Percentiles rank a stretch among this genome's conserved stretches.
These are phyloP conservation scores for Leucozona laternaria DNA, from an alignment of 2,888 invertebrate genomes.

Conservation along the genomic window DNA sequence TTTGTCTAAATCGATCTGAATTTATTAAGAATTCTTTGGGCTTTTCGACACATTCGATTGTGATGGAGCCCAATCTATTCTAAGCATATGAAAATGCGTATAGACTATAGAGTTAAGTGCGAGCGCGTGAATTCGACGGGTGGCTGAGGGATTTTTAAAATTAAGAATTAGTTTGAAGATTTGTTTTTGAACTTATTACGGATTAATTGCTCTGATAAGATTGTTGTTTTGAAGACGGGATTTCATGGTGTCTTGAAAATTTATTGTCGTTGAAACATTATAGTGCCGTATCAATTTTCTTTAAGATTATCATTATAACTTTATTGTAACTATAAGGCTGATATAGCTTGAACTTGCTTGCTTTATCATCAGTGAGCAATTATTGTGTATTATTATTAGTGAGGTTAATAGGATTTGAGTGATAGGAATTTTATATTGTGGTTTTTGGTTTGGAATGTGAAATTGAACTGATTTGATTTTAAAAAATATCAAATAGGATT, in stretches of 20 bases:
- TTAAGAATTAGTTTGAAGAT: conserved; percentile 50
- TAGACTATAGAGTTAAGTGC: conserved; percentile 42
- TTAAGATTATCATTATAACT: conserved; percentile 1
- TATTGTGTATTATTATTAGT: neutral
- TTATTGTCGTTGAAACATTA: conserved; percentile 42
- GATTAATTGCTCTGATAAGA: conserved; percentile 68
- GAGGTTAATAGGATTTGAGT: conserved; percentile 14
- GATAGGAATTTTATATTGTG: neutral
- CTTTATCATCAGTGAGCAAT: conserved; percentile 6
- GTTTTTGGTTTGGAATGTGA: neutral
- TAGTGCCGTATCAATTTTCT: conserved; percentile 30
- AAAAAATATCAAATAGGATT: neutral
- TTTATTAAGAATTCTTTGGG: conserved; percentile 44
- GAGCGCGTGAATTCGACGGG: conserved; percentile 1
- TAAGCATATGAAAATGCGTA: conserved; percentile 34
- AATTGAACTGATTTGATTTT: neutral
- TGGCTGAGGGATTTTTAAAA: neutral
- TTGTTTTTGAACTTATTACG: conserved; percentile 53
- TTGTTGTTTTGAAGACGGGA: neutral
- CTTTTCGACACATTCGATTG: conserved; percentile 27
- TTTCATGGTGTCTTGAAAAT: conserved; percentile 39
- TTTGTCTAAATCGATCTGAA: conserved; percentile 59
- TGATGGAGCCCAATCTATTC: neutral
- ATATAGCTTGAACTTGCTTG: conserved; percentile 22
- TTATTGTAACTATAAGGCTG: neutral